These are phyloP conservation scores for Apamea anceps DNA, from an alignment of 2,888 invertebrate species.

Conservation along the genomic window DNA sequence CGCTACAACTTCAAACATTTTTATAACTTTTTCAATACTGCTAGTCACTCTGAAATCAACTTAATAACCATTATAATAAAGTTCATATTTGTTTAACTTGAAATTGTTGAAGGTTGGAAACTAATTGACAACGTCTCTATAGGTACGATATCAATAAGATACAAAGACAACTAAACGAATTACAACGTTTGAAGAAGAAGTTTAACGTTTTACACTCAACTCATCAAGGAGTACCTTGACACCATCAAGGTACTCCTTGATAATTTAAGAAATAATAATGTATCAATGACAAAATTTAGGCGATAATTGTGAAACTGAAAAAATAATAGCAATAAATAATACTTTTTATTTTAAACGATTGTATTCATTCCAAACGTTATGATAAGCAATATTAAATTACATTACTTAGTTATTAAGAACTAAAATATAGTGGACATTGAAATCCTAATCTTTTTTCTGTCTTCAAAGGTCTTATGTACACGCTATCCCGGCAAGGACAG, in stretches of 20 bases:
- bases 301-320: background rate
- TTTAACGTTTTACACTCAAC: background rate
- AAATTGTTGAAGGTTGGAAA: too few relatives aligned
- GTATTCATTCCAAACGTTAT: background rate
- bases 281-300: background rate
- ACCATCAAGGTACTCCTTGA: too few relatives aligned
- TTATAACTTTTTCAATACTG: too few relatives aligned
- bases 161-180: background rate
- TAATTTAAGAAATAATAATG: conserved; percentile 1
- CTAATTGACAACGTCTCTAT: too few relatives aligned
- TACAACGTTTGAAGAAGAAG: background rate
- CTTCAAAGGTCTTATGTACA: conserved; percentile 58
- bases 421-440: background rate
- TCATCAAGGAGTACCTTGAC: too few relatives aligned
- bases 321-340: background rate
- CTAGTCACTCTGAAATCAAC: too few relatives aligned
- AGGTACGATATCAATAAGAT: background rate
- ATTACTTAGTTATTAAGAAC: background rate
- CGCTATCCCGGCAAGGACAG: conserved; percentile 37
- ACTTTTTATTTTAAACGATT: background rate
- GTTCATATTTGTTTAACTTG: too few relatives aligned
- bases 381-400: background rate
- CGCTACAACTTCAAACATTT: too few relatives aligned
- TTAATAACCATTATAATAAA: too few relatives aligned
- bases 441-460: background rate